Evolutionary conservation across 2,797 vertebrate species (phyloP), one percentile per base, ranked within the genome.

Genomic region (Rhabdophis nuchalis): DNA sequence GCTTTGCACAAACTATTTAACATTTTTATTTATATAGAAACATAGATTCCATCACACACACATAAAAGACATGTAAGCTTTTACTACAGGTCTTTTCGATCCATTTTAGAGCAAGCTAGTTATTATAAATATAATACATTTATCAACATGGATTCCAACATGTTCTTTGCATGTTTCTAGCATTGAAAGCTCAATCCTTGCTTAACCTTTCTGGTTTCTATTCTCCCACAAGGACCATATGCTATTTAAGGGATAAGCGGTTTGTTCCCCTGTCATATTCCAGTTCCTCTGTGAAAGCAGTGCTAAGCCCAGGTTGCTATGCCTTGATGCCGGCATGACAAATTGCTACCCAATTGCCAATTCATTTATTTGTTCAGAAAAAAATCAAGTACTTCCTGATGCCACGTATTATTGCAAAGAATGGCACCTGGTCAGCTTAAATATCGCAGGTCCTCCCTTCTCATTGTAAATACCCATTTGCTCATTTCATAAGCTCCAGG

Each of bases 261-360:
- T 56, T 12, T 92, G n/a, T 56, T 91, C 90, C 7, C 3, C 2
- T 64, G 25, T 77, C 4, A 23, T 1, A 0, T 86, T 16, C 32
- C 36, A 77, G n/a, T 54, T 8, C 0, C 77, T 27, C 3, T 50
- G 3, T 54, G 4, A 14, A 16, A 0, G 86, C 5, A 0, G 16
- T 85, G 50, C 13, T 82, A 86, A 36, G 25, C 27, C n/a, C 23
- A 12, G 54, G 25, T 72, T 88, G 54, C 54, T 61, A 50, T 36
- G 58, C 52, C 13, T 46, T 0, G 12, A 5, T 11, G 32, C 60
- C 2, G 12, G 5, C 8, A 41, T 0, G 0, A 58, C 10, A 23
- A 36, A 16, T 29, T 32, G 46, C 29, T 82, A 89, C 27, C 86
- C 32, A 46, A 53, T 32, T 10, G 29, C 53, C 50, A 56, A 61